Base-by-base conservation (phyloP, 2,797 vertebrate genomes). In the Rhinatrema bivittatum region DNA sequence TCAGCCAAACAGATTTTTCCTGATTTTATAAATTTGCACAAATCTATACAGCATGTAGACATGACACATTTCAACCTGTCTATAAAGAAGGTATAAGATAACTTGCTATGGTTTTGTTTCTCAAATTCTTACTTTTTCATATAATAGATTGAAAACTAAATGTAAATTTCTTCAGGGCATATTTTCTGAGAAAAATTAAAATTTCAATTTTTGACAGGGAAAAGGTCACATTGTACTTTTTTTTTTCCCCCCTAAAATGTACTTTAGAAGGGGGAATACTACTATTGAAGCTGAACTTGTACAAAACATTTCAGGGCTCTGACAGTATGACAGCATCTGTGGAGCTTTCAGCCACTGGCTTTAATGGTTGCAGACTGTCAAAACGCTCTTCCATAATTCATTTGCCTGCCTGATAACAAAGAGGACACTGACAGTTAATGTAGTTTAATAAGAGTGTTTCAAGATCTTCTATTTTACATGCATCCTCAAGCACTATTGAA, bases 361-460 rank as follows among this genome's bases (percentile, higher is more conserved):
- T 78, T 78, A 72, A 85, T 82, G 71, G 72, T 53, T 37, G 46
- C 53, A 53, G 26, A 64, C 69, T 65, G 74, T 66, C 75, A 70
- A 57, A 55, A 36, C 40, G 58, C 54, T 71, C 45, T 57, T 52
- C 55, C 56, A 66, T 58, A 68, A 68, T 66, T 50, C 36, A 60
- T 43, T 52, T 69, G 43, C 34, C 50, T 48, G 72, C 60, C 53
- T 32, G 43, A 53, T 62, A 53, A 52, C 55, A 46, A 50, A 30
- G 20, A 30, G 10, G 56, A 51, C 43, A 48, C 43, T 28, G 48
- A 50, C 53, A 57, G 42, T 60, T 65, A 70, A 74, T 55, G 51
- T 42, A 60, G 36, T 72, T 63, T 55, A 72, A 70, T 46, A 27
- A 55, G 43, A 19, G 50, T 40, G 34, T 35, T 44, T 62, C 59